phyloP scores from a whole-genome alignment of 2,113 vertebrate species.

The Nannospalax galili region DNA sequence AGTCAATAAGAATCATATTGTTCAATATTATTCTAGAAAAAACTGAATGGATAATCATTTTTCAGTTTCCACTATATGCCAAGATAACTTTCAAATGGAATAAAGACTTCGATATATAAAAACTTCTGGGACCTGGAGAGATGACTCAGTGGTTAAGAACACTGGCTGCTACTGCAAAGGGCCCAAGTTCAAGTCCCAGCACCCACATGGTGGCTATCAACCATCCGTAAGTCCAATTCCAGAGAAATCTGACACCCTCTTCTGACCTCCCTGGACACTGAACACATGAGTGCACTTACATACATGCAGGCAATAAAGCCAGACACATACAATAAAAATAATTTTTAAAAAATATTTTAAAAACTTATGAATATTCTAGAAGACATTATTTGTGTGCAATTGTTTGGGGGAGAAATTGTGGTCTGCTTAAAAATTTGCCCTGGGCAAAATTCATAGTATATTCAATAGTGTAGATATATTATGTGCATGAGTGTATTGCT shows the following conservation, averaged over 20 bases:
- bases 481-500: too few species aligned
- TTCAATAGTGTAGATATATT: not conserved
- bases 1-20: not conserved
- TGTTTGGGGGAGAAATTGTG: not conserved
- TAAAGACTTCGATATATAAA: conserved; percentile 13
- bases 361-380: not conserved
- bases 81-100: conserved; percentile 5
- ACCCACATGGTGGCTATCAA: too few species aligned
- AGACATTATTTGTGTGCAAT: not conserved
- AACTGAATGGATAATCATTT: not conserved
- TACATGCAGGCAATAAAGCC: too few species aligned
- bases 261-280: too few species aligned
- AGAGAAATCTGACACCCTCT: too few species aligned
- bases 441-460: not conserved
- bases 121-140: too few species aligned
- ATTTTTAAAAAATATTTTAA: not conserved
- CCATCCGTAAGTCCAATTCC: too few species aligned
- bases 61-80: not conserved
- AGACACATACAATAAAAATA: not conserved
- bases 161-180: too few species aligned
- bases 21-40: not conserved
- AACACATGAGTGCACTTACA: too few species aligned
- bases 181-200: too few species aligned
- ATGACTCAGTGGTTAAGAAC: too few species aligned
- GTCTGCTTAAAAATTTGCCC: not conserved